A percentile compares a stretch with the other conserved stretches of the same genome.
Conservation (phyloP, 1,140 invertebrate genomes). For the Ceratoteleas bidentatus region DNA sequence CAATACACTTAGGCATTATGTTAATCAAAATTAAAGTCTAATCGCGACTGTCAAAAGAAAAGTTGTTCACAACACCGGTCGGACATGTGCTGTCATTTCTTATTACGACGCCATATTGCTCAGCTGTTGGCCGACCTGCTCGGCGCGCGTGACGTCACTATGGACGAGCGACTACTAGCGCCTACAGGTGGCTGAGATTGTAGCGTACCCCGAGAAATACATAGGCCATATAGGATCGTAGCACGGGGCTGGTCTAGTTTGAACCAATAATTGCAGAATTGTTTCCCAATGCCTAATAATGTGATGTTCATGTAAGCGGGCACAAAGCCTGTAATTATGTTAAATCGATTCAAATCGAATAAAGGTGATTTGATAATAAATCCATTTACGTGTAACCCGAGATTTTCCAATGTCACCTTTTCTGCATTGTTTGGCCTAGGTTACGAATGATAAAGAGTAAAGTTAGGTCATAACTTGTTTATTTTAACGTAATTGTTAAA, state of each 20-base stretch:
- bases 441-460: no score
- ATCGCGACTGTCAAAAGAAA: not conserved
- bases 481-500: no score
- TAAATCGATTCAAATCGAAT: no score
- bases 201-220: conserved; percentile 1
- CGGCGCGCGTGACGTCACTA: not conserved
- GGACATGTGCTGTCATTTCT: not conserved
- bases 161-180: conserved; percentile 15
- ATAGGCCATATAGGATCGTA: not conserved
- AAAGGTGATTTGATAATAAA: no score
- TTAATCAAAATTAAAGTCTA: not conserved
- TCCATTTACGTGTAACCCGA: no score
- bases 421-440: no score
- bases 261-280: no score
- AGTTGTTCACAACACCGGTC: not conserved
- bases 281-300: no score
- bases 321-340: no score
- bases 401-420: no score
- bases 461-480: no score
- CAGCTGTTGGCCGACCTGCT: not conserved
- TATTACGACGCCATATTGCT: conserved; percentile 1
- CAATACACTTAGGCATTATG: conserved; percentile 20
- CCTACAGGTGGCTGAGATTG: conserved; percentile 15
- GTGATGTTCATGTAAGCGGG: no score
- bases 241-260: not conserved